Percentiles rank a stretch among this genome's conserved stretches.
Conservation (phyloP, 2,113 vertebrate species). For the Casuarius casuarius region DNA sequence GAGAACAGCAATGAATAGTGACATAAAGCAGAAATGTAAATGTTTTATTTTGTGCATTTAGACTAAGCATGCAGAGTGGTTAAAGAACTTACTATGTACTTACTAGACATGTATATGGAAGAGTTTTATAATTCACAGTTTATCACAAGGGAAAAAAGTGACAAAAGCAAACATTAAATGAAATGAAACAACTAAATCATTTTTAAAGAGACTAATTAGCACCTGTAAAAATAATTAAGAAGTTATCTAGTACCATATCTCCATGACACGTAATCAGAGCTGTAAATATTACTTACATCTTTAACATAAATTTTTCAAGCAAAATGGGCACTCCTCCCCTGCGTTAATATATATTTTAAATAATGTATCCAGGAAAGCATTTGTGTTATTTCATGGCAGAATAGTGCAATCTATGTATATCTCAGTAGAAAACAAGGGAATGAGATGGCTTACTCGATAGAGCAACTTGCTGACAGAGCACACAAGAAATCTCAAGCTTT, state of each 20-base stretch:
- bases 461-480: background rate
- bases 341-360: background rate
- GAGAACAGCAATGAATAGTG: background rate
- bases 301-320: background rate
- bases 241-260: background rate
- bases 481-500: background rate
- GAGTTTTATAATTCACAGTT: background rate
- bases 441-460: background rate
- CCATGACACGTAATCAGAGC: background rate
- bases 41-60: conserved; percentile 10
- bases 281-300: background rate
- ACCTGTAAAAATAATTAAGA: background rate
- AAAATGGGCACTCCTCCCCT: background rate
- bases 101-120: background rate
- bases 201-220: background rate
- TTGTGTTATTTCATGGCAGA: background rate
- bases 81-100: background rate
- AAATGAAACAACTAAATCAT: background rate
- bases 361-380: background rate
- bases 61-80: background rate
- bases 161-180: background rate
- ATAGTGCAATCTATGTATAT: background rate
- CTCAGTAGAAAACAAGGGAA: background rate
- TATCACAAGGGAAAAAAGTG: background rate
- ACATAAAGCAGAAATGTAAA: background rate